A percentile compares a stretch with the other conserved stretches of the same genome.
These are phyloP conservation scores for Pollenia angustigena DNA, from an alignment of 2,888 invertebrate species.

Conservation along the genomic window DNA sequence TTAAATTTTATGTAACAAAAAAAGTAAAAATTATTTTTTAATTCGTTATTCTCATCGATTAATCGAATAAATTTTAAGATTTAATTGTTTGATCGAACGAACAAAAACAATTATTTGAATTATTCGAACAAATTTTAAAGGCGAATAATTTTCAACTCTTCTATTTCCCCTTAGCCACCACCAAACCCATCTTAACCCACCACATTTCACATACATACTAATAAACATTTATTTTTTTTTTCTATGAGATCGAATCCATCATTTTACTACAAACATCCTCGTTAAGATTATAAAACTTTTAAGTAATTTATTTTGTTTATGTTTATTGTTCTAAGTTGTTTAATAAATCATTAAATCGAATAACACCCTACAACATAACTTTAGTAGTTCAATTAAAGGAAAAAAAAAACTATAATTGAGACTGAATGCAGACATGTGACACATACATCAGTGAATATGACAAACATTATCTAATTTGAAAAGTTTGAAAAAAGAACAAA, in stretches of 20 bases:
- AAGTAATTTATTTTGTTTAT: constrained; percentile 27
- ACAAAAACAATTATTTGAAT: too few relatives aligned
- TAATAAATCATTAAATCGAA: constrained; percentile 58
- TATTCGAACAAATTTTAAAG: too few relatives aligned
- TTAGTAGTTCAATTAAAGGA: constrained; percentile 20
- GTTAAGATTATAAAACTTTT: constrained; percentile 11
- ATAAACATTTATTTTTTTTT: neutral
- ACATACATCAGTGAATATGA: constrained; percentile 2
- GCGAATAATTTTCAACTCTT: too few relatives aligned
- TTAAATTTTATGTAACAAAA: too few relatives aligned
- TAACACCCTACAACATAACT: constrained; percentile 9
- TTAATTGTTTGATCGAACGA: too few relatives aligned
- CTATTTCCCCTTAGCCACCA: too few relatives aligned
- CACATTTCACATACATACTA: neutral
- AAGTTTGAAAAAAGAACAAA: constrained; percentile 31
- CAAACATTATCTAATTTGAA: constrained; percentile 40
- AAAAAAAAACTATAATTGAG: neutral
- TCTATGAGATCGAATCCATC: neutral
- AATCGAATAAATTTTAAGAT: too few relatives aligned
- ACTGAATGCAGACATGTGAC: constrained; percentile 3
- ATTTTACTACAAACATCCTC: constrained; percentile 5
- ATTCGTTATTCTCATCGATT: too few relatives aligned
- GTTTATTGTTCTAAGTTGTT: constrained; percentile 34
- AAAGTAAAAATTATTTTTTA: too few relatives aligned
- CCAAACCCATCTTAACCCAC: too few relatives aligned